These are phyloP conservation scores for Stichopus horrens DNA, from an alignment of 53 echinoderm and acorn worm genomes.

Conservation along the genomic window DNA sequence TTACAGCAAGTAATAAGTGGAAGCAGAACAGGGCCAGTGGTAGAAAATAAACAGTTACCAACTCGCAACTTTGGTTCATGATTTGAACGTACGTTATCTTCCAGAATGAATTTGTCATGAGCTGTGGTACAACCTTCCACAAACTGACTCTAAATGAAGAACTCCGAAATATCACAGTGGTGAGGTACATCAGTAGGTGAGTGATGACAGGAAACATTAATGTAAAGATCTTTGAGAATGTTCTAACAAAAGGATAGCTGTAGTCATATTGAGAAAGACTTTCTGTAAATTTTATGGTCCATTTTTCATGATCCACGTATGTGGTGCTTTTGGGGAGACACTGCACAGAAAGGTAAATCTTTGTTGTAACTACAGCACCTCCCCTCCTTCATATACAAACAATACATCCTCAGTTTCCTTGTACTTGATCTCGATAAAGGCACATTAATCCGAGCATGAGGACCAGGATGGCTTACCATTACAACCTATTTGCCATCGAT, in stretches of 20 bases:
- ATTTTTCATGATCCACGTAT: no score
- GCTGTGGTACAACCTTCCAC: slow-evolving; percentile 86
- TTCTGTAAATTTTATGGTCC: no score
- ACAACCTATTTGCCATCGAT: slow-evolving; percentile 69
- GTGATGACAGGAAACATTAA: slow-evolving; percentile 8
- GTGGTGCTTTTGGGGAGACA: no score
- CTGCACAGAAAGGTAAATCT: no score
- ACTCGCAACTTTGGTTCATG: no score
- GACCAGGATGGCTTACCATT: slow-evolving; percentile 69
- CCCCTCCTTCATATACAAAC: no score
- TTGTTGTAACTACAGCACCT: no score
- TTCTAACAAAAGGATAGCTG: background rate
- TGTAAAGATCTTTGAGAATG: background rate
- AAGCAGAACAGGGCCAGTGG: no score
- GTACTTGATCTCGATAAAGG: background rate
- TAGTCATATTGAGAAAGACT: background rate
- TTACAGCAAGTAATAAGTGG: no score
- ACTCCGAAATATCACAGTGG: slow-evolving; percentile 70
- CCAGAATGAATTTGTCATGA: slow-evolving; percentile 83
- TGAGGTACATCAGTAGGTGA: slow-evolving; percentile 75
- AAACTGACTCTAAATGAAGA: slow-evolving; percentile 78
- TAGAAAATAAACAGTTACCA: no score
- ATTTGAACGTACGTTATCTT: background rate
- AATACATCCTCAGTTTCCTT: no score
- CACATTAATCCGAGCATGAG: background rate